Conservation (phyloP, 1,140 invertebrate genomes). For the Lordiphosa collinella region DNA sequence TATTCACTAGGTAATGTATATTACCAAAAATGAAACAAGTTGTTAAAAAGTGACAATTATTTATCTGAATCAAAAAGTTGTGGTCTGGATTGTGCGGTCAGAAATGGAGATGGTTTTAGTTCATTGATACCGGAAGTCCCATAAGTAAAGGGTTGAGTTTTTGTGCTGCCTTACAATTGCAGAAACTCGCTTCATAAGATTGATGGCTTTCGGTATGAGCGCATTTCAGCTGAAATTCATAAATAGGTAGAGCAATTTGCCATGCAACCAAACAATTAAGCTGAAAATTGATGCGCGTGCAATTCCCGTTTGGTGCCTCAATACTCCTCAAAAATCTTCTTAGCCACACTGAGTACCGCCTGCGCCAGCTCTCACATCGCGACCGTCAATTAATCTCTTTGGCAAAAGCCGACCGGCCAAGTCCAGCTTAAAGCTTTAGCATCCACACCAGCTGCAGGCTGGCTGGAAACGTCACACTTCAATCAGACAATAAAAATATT, state of each 20-base stretch:
- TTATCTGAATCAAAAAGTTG: too few species aligned
- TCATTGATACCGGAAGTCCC: slow-evolving; percentile 17
- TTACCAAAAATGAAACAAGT: too few species aligned
- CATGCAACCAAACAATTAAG: slow-evolving; percentile 58
- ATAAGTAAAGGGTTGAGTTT: neutral
- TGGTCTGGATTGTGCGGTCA: too few species aligned
- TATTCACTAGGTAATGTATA: too few species aligned
- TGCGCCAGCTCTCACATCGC: slow-evolving; percentile 12
- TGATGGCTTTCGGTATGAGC: slow-evolving; percentile 18
- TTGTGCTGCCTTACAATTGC: slow-evolving; percentile 16
- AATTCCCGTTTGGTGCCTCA: slow-evolving; percentile 34
- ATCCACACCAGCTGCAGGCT: slow-evolving; percentile 4
- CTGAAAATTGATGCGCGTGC: slow-evolving; percentile 48
- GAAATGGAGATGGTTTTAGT: too few species aligned
- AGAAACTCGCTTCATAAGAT: slow-evolving; percentile 32
- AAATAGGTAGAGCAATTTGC: slow-evolving; percentile 31
- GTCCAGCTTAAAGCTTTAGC: neutral
- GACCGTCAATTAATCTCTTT: slow-evolving; percentile 70
- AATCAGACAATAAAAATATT: slow-evolving; percentile 76
- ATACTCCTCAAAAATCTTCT: too few species aligned
- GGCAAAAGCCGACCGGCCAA: slow-evolving; percentile 47
- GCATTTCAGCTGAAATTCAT: slow-evolving; percentile 28
- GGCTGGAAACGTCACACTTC: slow-evolving; percentile 60
- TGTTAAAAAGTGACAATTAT: too few species aligned
- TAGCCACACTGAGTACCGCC: neutral